A percentile compares a stretch with the other conserved stretches of the same genome.
Conservation (phyloP, 1,140 invertebrate genomes). For the Drosophila yakuba region DNA sequence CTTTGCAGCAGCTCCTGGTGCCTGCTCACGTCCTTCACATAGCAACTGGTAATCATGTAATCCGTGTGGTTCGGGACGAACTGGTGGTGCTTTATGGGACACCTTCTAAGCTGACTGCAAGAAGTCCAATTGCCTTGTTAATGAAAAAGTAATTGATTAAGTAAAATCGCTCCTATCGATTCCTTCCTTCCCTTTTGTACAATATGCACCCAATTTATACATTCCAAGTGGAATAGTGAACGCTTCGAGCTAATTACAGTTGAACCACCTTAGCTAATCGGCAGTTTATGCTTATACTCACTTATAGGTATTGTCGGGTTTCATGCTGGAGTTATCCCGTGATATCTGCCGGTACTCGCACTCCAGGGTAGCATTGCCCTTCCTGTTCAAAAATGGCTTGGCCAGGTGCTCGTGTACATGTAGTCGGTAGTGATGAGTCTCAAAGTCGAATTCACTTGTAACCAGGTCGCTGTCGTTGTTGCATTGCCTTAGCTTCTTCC, state of each 20-base stretch:
- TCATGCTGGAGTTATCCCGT: background rate
- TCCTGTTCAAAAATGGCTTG: background rate
- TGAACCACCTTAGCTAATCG: too few species aligned
- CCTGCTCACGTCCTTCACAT: background rate
- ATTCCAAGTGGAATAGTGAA: too few species aligned
- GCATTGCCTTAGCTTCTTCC: background rate
- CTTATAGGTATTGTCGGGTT: conserved; percentile 10
- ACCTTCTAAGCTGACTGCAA: background rate
- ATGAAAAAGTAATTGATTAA: background rate
- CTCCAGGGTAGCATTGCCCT: conserved; percentile 15
- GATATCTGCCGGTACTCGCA: conserved; percentile 23
- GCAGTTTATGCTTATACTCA: background rate
- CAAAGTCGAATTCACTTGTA: conserved; percentile 32
- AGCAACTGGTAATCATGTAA: conserved; percentile 30
- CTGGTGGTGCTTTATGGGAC: conserved; percentile 1
- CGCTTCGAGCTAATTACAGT: too few species aligned
- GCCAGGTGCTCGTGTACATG: conserved; percentile 28
- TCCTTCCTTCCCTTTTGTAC: too few species aligned
- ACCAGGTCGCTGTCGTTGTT: conserved; percentile 27
- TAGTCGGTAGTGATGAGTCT: conserved; percentile 30
- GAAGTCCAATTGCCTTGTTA: background rate
- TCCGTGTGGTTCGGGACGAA: conserved; percentile 12
- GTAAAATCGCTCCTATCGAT: too few species aligned
- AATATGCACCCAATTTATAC: too few species aligned
- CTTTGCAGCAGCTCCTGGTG: conserved; percentile 1